Evolutionary conservation across 1,140 invertebrate species (phyloP), one percentile per base, ranked within the genome.

Genomic region (Babylonia areolata): DNA sequence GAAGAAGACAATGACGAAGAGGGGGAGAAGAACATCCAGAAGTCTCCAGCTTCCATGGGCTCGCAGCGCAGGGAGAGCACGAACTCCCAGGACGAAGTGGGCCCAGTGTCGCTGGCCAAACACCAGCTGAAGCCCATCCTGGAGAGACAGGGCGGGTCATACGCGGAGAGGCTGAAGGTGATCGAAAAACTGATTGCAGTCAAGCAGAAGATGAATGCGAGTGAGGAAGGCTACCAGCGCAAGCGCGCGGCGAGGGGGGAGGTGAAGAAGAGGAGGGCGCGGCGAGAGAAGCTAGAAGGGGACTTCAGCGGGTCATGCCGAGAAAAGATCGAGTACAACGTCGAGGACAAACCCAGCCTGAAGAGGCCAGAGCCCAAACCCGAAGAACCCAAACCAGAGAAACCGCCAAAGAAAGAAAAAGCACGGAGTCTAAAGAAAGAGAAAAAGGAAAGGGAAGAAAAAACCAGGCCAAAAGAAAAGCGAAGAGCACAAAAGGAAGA

Each of bases 281-380:
- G 39, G 23, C 35, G 82, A 17, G 64, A 71, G 64, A 51, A 81
- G 40, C 58, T 84, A 39, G 82, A 75, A n/a, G 82, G 82, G 31
- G 64, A 84, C 46, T 84, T 84, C 39, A 31, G 64, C 0, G 82
- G 82, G 9, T 46, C 82, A 12, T 84, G 82, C 69, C 12, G 71
- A 51, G 82, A 84, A 17, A 42, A 58, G 37, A 40, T 84, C n/a
- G 54, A 58, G 2, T 84, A 73, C 33, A 35, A 69, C 37, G 12
- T 33, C 17, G 82, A 84, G 40, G 64, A 84, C 2, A 84, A 84
- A 75, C 82, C 82, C 64, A 84, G 82, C 39, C 39, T 84, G 31
- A 84, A 73, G 33, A 71, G 82, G 46, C 82, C 82, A n/a, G 82
- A 84, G 40, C 64, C 69, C 23, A 40, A 46, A 35, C 82, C 81